A percentile compares a stretch with the other conserved stretches of the same genome.
Evolutionary conservation across 35 echinoderm and acorn worm genomes (phyloP).

Genomic region (Lytechinus variegatus): DNA sequence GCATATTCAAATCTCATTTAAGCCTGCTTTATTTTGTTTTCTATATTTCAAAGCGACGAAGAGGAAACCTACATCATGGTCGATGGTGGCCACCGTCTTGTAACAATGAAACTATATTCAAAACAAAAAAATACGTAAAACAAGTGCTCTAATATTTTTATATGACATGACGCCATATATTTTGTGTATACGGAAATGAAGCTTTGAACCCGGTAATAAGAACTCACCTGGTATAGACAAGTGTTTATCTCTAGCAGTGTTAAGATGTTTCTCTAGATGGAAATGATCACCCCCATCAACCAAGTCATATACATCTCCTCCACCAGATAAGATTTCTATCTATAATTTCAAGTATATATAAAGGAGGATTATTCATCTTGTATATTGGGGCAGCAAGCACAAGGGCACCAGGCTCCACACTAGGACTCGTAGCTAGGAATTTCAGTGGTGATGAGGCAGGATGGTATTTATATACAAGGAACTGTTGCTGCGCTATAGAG

Average conservation of each 20-base stretch:
- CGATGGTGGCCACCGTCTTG: not conserved
- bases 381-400: too few relatives aligned
- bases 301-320: not conserved
- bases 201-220: too few relatives aligned
- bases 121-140: not conserved
- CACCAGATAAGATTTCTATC: constrained; percentile 19
- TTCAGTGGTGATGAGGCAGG: too few relatives aligned
- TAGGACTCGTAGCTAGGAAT: too few relatives aligned
- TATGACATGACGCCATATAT: not conserved
- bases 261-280: not conserved
- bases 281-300: not conserved
- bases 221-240: not conserved
- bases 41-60: not conserved
- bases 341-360: not conserved
- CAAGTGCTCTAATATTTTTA: not conserved
- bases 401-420: too few relatives aligned
- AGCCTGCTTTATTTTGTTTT: too few relatives aligned
- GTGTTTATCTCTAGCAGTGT: not conserved
- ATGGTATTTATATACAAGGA: too few relatives aligned
- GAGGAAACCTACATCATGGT: not conserved
- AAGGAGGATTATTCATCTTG: not conserved
- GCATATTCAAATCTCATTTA: too few relatives aligned
- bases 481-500: too few relatives aligned
- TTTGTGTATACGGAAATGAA: too few relatives aligned
- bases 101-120: not conserved